Base-by-base conservation (phyloP, 2,888 invertebrate species). In the Scaptomyza tumidula region DNA sequence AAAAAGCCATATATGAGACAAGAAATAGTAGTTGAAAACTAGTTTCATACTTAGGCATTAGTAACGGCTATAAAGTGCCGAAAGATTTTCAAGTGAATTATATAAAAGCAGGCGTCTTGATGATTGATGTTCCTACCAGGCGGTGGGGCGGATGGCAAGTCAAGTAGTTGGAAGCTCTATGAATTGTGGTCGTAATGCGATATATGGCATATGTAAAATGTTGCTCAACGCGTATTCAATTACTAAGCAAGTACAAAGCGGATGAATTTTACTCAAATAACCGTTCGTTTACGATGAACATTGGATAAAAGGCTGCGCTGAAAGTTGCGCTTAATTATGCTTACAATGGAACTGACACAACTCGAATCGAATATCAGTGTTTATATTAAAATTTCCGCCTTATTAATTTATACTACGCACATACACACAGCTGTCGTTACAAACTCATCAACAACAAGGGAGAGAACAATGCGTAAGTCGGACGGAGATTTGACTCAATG, bases 331-430 rank as follows among this genome's bases (percentile, higher is more conserved):
- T 67, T 81, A 88, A 88, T 85, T 85, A 79, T 79, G 70, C 58
- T 53, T 44, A 71, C 86, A 85, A 68, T 74, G 77, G 63, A 64
- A 65, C 54, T 59, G 62, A 64, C 71, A 68, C 53, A 80, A 71
- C 69, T 69, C 61, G 67, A 77, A 77, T 79, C 75, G 77, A 73
- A 79, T 77, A 73, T 77, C 73, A 70, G 50, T 70, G 74, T 65
- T 87, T 89, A 87, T 77, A 86, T 89, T 89, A 86, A 89, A 89
- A 89, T 89, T 89, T 89, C 89, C 89, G 89, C 90, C 89, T 87
- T 85, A 84, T 86, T 90, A 84, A 90, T 88, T 80, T 75, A 82
- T 85, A 74, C 64, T 39, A 55, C 56, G 64, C 55, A 65, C 50
- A 65, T n/a, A 41, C 41, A 49, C 33, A 61, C 24, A 64, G 48